Evolutionary conservation across 2,113 vertebrate genomes (phyloP).

Genomic region (Empidonax alnorum): DNA sequence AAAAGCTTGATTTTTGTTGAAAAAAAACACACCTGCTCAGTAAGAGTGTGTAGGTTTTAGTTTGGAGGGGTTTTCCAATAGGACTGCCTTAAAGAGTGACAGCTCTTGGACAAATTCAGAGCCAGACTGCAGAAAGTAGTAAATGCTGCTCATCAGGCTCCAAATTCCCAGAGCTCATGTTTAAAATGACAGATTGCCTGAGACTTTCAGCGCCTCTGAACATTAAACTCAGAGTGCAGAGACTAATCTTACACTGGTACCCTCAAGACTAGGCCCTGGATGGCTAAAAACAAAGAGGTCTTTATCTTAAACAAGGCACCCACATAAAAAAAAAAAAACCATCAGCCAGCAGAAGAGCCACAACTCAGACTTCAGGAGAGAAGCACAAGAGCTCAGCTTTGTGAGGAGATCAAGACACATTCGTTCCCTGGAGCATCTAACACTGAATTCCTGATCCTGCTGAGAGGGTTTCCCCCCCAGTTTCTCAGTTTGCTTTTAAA

Average conservation of each 20-base stretch:
- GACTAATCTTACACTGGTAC: neutral
- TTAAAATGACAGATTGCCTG: neutral
- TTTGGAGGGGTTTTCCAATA: neutral
- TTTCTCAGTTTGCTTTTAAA: neutral
- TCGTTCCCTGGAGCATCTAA: neutral
- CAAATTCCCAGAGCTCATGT: neutral
- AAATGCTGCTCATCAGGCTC: neutral
- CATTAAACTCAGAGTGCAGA: fast-evolving
- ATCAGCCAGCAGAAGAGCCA: neutral
- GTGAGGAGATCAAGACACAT: neutral
- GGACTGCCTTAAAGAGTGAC: neutral
- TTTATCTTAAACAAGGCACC: neutral
- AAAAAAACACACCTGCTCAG: neutral
- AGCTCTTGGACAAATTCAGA: neutral
- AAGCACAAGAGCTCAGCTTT: neutral
- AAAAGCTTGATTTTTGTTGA: neutral
- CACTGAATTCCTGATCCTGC: neutral
- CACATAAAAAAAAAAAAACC: neutral
- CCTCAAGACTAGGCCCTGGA: neutral
- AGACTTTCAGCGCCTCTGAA: neutral
- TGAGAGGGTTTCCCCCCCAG: neutral
- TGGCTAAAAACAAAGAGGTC: fast-evolving
- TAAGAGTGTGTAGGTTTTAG: neutral
- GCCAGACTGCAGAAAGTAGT: neutral
- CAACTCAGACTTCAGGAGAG: neutral